Evolutionary conservation across 2,113 vertebrate species (phyloP).

Genomic region (Phoxinus phoxinus): DNA sequence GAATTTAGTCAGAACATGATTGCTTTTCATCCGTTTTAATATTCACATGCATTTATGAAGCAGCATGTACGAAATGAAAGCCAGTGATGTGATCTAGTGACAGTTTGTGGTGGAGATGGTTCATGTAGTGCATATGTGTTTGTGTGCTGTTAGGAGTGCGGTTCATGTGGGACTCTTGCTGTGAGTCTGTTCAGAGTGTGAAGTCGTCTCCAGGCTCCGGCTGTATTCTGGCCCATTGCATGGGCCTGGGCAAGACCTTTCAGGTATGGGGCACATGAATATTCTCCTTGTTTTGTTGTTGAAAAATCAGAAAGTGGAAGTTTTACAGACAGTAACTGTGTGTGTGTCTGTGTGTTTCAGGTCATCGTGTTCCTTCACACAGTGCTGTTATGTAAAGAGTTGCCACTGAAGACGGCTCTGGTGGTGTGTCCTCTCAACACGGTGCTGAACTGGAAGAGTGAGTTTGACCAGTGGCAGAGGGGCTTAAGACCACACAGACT

Average conservation of each 20-base stretch:
- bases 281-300: neutral
- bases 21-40: neutral
- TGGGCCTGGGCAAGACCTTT: conserved; percentile 96
- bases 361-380: conserved; percentile 96
- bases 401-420: conserved; percentile 88
- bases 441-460: conserved; percentile 93
- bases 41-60: neutral
- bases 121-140: neutral
- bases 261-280: conserved; percentile 77
- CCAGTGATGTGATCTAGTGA: neutral
- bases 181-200: conserved; percentile 93
- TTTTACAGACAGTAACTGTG: neutral
- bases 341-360: conserved; percentile 72
- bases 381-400: conserved; percentile 81
- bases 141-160: conserved; percentile 83
- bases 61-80: neutral
- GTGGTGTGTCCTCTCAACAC: conserved; percentile 97
- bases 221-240: conserved; percentile 96
- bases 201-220: conserved; percentile 90
- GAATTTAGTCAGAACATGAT: neutral
- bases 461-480: conserved; percentile 95
- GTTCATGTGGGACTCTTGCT: conserved; percentile 98
- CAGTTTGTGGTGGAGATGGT: neutral
- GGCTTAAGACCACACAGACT: conserved; percentile 83
- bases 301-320: no score